Evolutionary conservation across 2,888 invertebrate genomes (phyloP), one percentile per base, ranked within the genome.

Genomic region (Hipparchia sbordonii): DNA sequence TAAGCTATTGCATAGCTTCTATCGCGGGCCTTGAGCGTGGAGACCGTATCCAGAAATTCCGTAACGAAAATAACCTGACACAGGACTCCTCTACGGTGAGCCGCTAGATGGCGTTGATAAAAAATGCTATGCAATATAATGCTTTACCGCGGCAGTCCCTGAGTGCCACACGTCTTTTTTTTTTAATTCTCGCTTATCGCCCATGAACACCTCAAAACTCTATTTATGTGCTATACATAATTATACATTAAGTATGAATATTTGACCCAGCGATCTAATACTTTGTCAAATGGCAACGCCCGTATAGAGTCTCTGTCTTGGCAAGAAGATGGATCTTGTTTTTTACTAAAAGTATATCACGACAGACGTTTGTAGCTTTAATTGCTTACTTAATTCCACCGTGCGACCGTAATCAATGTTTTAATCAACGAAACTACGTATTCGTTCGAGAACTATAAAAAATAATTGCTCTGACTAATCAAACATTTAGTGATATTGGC

Each of bases 331-430:
- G 13, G 51, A 9, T 65, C n/a, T 48, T 13, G 13, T 12, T 10
- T 65, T 12, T 39, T 39, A 39, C 2, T 39, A 39, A 39, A 4
- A 4, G 39, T 39, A 80, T 81, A 76, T 76, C 74, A 72, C 56
- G 56, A 67, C 45, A 67, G 73, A 77, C 72, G 72, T 74, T 75
- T 46, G 33, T 59, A n/a, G 73, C 67, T 68, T 72, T 79, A 79
- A 79, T 79, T 77, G 77, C 77, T 72, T 56, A 71, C 67, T 74
- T 77, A 77, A 80, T 79, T 79, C 76, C 72, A 70, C 75, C 33
- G 51, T 51, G 6, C 13, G 59, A 59, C 62, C 70, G 61, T 71
- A 75, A 73, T 74, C 74, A 65, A 72, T 70, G 72, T 74, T 75
- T 73, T 70, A 73, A 73, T 73, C 65, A 74, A 66, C 54, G 60